These are phyloP conservation scores for Scylla paramamosain DNA, from an alignment of 1,140 invertebrate species.

Conservation along the genomic window DNA sequence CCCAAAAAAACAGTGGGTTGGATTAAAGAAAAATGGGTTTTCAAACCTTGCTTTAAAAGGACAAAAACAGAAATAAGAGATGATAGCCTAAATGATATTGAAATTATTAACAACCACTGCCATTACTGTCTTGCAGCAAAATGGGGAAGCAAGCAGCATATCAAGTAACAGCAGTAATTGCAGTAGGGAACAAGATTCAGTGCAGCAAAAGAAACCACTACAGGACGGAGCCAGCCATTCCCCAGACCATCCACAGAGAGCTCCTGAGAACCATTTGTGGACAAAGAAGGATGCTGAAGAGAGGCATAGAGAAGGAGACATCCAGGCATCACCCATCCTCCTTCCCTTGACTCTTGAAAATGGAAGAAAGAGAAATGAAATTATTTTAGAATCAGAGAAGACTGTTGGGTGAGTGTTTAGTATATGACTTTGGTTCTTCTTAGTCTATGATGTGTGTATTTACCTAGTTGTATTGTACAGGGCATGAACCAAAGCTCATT, in stretches of 20 bases:
- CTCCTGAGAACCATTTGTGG: neutral
- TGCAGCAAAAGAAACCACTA: neutral
- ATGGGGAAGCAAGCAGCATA: neutral
- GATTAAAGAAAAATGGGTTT: no score
- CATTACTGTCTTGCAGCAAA: neutral
- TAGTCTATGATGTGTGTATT: no score
- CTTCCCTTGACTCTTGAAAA: neutral
- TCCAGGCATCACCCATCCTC: neutral
- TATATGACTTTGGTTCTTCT: no score
- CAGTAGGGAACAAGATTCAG: neutral
- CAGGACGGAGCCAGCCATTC: neutral
- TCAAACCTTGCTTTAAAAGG: no score
- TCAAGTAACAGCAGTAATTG: neutral
- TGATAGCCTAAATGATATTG: no score
- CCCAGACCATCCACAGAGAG: neutral
- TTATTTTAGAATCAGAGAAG: neutral
- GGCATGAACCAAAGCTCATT: no score
- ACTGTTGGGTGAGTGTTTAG: neutral
- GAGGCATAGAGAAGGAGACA: neutral
- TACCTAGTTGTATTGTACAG: no score
- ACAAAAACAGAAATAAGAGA: no score
- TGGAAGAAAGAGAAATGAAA: neutral
- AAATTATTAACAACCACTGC: no score
- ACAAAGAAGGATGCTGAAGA: neutral
- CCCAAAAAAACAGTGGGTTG: no score